Percentiles rank a stretch among this genome's conserved stretches.
These are phyloP conservation scores for Euproctis similis DNA, from an alignment of 2,888 invertebrate genomes.

Conservation along the genomic window DNA sequence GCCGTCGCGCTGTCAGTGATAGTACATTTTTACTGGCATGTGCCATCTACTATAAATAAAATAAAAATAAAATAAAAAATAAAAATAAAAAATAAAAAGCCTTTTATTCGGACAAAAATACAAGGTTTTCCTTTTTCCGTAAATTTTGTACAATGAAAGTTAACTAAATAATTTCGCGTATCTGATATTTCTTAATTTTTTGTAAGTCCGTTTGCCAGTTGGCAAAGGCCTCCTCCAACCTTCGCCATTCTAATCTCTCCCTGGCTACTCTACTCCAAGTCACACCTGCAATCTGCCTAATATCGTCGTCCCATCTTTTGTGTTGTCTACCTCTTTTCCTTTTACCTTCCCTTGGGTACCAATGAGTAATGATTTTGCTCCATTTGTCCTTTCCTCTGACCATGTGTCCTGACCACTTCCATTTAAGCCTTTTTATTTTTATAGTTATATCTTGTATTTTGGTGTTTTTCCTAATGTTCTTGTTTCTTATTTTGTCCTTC, in stretches of 20 bases:
- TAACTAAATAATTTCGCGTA: slow-evolving; percentile 1
- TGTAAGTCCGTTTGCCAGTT: slow-evolving; percentile 2
- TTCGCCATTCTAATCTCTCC: slow-evolving; percentile 3
- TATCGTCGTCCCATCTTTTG: slow-evolving; percentile 3
- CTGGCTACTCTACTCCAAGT: slow-evolving; percentile 3
- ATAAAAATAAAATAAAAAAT: too few species aligned
- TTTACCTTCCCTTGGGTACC: slow-evolving; percentile 1
- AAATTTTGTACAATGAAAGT: not conserved
- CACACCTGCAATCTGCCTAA: slow-evolving; percentile 2
- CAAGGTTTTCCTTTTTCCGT: not conserved
- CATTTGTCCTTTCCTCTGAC: slow-evolving; percentile 4
- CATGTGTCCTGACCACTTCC: slow-evolving; percentile 3
- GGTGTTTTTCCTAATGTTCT: too few species aligned
- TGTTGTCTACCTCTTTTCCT: slow-evolving; percentile 1
- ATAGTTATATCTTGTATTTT: slow-evolving; percentile 7
- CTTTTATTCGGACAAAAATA: slow-evolving; percentile 1
- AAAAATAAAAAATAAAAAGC: too few species aligned
- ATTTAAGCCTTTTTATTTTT: slow-evolving; percentile 9
- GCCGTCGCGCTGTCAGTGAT: too few species aligned
- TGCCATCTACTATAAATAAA: too few species aligned
- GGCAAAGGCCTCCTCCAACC: slow-evolving; percentile 1
- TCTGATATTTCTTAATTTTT: slow-evolving; percentile 1
- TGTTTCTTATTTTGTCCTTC: slow-evolving; percentile 1
- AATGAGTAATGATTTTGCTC: slow-evolving; percentile 1
- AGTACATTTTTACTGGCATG: too few species aligned